A percentile compares a stretch with the other conserved stretches of the same genome.
phyloP scores from a whole-genome alignment of 2,797 vertebrate genomes.

The Intellagama lesueurii region DNA sequence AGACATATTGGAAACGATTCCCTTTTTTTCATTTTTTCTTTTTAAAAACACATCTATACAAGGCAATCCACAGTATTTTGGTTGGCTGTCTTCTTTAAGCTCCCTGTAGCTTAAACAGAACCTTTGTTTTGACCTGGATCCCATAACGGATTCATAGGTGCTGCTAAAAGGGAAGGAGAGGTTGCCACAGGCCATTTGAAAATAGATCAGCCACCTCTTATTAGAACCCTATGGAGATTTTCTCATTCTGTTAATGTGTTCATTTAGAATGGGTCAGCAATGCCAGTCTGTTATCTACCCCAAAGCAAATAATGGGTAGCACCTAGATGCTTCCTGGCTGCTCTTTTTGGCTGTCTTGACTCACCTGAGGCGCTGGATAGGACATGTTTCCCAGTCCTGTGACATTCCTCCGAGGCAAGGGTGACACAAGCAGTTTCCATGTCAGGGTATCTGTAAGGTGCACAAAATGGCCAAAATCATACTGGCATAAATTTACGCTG shows the following conservation, averaged over 20 bases:
- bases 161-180: not conserved
- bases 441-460: no score
- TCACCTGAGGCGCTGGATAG: no score
- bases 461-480: no score
- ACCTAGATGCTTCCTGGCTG: not conserved
- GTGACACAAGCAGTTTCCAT: no score
- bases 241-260: not conserved
- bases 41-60: slow-evolving; percentile 63
- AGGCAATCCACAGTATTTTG: slow-evolving; percentile 53
- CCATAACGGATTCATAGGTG: not conserved
- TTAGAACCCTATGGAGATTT: not conserved
- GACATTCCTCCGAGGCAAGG: no score
- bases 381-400: no score
- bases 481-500: no score
- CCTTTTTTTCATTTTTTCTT: not conserved
- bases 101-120: not conserved
- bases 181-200: not conserved
- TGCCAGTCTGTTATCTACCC: not conserved
- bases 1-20: slow-evolving; percentile 53
- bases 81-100: slow-evolving; percentile 32
- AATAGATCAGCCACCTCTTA: not conserved
- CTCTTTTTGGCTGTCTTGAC: no score
- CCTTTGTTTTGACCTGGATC: not conserved
- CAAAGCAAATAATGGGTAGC: not conserved
- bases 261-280: not conserved